Evolutionary conservation across 2,797 vertebrate species (phyloP), one percentile per base, ranked within the genome.

Genomic region (Mus minutoides): DNA sequence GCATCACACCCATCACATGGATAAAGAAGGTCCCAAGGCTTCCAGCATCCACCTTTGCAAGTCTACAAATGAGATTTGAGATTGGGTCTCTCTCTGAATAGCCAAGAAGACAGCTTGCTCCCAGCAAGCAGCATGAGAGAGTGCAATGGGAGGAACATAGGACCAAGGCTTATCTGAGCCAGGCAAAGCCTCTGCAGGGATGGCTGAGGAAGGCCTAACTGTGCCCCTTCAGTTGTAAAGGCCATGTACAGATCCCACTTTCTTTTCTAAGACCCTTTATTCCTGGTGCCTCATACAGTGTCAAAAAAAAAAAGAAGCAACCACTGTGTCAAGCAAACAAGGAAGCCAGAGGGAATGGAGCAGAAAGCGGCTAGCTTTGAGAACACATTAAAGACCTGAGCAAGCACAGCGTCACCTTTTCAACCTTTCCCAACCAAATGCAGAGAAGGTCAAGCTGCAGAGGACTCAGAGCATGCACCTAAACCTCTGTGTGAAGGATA

Each of bases 251-350:
- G 90, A 96, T 77, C 29, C 49, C 69, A 95, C 62, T 78, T 92
- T 96, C 84, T 86, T 78, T 71, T 90, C 82, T 92, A 62, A 92
- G 85, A 52, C 71, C 78, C 88, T 96, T 96, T 96, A 69, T 96
- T 88, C 76, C 90, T 40, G 16, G 21, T 88, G 85, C n/a, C 34
- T 94, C 96, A 67, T 11, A 49, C n/a, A 62, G 90, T 54, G 94
- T 77, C 77, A 4, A 89, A n/a, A 95, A 89, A n/a, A 95, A 83
- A 71, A 92, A n/a, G 96, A 98, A 94, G 86, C 86, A 75, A 88
- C 88, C 56, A 46, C 88, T 83, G 62, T 22, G 76, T 88, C 82
- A 93, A 92, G 91, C 92, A 91, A 43, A 46, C 60, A 92, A 86
- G 52, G n/a, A 83, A 88, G 95, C 75, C 29, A 37, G 86, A 93